phyloP scores from a whole-genome alignment of 2,113 vertebrate species.

The Malurus melanocephalus region DNA sequence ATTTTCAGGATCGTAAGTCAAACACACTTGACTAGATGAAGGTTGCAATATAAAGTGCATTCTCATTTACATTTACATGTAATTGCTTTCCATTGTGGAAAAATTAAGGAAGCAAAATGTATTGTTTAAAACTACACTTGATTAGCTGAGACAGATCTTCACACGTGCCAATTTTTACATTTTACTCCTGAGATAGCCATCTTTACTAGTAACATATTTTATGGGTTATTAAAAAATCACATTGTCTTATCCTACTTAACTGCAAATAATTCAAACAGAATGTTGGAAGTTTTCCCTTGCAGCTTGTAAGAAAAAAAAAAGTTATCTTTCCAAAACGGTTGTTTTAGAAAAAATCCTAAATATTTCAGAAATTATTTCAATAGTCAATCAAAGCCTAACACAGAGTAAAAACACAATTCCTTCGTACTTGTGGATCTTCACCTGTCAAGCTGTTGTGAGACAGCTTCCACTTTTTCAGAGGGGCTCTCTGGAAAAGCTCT shows the following conservation, averaged over 20 bases:
- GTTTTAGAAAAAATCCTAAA: constrained; percentile 1
- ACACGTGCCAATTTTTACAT: background rate
- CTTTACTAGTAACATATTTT: background rate
- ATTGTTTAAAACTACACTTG: background rate
- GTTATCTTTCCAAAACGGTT: background rate
- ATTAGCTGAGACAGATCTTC: background rate
- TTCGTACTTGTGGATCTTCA: background rate
- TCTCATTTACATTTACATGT: background rate
- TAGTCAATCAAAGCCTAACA: background rate
- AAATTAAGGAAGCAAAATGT: background rate
- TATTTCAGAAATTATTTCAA: background rate
- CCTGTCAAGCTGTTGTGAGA: background rate
- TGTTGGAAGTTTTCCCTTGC: background rate
- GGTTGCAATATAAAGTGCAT: background rate
- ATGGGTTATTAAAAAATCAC: background rate
- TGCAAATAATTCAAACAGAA: constrained; percentile 24
- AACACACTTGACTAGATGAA: background rate
- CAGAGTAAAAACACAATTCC: background rate
- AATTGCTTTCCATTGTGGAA: background rate
- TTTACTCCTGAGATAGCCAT: background rate
- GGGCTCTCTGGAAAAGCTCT: background rate
- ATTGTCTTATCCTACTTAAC: background rate
- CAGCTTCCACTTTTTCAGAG: background rate
- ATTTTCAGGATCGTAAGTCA: background rate
- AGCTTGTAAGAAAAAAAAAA: background rate